phyloP scores from a whole-genome alignment of 2,113 vertebrate genomes.

The Balaeniceps rex region DNA sequence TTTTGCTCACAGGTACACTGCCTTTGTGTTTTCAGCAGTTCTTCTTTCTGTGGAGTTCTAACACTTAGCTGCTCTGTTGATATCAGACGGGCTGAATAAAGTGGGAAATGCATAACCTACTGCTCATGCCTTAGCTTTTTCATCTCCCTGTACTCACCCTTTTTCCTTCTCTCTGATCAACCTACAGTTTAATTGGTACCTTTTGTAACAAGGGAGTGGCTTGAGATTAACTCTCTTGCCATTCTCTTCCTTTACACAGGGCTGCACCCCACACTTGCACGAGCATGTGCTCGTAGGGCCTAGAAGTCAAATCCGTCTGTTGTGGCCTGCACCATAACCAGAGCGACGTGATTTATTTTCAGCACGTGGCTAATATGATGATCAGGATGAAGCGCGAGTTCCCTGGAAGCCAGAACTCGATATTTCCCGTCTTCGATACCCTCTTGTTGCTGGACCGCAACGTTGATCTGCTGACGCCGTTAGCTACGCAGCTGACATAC shows the following conservation, averaged over 20 bases:
- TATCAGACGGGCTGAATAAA: neutral
- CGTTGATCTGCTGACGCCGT: conserved; percentile 88
- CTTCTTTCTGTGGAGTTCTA: neutral
- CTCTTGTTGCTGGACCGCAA: conserved; percentile 93
- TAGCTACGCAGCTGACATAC: conserved; percentile 95
- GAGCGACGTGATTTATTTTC: neutral
- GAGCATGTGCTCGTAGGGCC: neutral
- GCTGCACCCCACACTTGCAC: neutral
- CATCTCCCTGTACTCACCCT: neutral
- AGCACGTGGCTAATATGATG: conserved; percentile 99
- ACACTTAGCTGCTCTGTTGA: neutral
- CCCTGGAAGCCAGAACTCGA: conserved; percentile 89
- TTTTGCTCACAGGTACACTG: neutral
- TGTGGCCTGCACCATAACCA: neutral
- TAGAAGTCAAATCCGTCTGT: neutral
- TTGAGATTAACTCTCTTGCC: neutral
- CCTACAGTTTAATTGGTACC: neutral
- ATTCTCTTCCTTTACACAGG: neutral
- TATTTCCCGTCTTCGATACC: conserved; percentile 92
- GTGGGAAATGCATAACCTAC: neutral
- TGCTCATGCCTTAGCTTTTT: neutral
- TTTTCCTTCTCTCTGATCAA: neutral
- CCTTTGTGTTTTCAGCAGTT: neutral
- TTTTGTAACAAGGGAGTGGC: neutral
- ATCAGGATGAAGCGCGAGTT: conserved; percentile 97